phyloP scores from a whole-genome alignment of 2,113 vertebrate species.

The Hystrix cristata region DNA sequence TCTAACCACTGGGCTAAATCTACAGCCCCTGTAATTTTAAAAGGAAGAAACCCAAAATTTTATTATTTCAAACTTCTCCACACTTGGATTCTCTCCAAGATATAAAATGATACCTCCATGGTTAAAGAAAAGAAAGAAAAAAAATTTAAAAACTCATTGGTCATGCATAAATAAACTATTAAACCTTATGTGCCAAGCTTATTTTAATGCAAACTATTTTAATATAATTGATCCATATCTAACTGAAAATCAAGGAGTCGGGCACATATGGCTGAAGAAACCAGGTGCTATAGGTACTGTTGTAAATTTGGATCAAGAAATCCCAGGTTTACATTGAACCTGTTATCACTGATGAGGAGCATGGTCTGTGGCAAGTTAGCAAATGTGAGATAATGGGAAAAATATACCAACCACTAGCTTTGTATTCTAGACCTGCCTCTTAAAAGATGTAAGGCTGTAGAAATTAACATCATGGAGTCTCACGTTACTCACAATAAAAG shows the following conservation, averaged over 20 bases:
- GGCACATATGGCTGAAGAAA: too few species aligned
- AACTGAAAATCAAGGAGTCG: neutral
- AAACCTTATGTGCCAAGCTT: neutral
- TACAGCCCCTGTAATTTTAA: too few species aligned
- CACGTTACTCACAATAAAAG: neutral
- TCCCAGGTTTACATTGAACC: neutral
- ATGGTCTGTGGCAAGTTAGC: neutral
- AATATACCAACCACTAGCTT: neutral
- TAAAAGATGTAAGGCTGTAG: neutral
- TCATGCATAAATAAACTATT: neutral
- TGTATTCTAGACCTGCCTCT: neutral
- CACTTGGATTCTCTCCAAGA: neutral
- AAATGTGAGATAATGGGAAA: neutral
- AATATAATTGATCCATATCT: neutral
- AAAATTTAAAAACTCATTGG: neutral
- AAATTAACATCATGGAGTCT: neutral
- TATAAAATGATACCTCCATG: neutral
- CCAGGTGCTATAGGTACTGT: rapidly evolving
- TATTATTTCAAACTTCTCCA: neutral
- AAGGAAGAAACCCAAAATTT: neutral
- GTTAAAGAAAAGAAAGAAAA: neutral
- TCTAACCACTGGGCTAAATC: too few species aligned
- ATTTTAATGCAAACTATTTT: neutral
- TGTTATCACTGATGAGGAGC: neutral
- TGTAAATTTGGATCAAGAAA: neutral